Evolutionary conservation across 2,797 vertebrate species (phyloP).

Genomic region (Hydrophis major): DNA sequence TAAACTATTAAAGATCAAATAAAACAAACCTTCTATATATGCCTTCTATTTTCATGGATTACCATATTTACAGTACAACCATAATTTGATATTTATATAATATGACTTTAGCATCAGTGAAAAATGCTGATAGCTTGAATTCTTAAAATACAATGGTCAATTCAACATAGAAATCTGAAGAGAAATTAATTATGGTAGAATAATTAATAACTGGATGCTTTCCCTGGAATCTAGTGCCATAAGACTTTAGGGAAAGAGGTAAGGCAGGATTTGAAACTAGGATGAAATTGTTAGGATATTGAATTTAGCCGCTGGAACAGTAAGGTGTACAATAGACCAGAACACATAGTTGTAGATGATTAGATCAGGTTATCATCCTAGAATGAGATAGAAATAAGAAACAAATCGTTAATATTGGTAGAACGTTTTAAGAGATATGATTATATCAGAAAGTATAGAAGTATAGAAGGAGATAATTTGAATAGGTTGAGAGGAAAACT

Average conservation of each 20-base stretch:
- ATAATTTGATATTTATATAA: background rate
- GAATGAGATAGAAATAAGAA: background rate
- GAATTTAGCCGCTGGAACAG: background rate
- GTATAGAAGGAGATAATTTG: background rate
- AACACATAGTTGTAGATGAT: background rate
- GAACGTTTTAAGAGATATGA: background rate
- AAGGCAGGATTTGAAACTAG: background rate
- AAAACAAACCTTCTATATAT: background rate
- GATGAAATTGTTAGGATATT: background rate
- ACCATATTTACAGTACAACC: background rate
- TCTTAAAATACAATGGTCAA: background rate
- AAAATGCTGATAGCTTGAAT: background rate
- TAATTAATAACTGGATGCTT: background rate
- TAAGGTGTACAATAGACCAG: background rate
- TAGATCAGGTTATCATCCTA: background rate
- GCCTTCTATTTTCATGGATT: background rate
- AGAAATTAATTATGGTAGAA: background rate
- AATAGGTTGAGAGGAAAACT: background rate
- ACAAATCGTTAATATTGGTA: background rate
- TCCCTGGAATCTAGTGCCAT: background rate
- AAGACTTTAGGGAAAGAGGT: background rate
- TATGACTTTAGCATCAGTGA: background rate
- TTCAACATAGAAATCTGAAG: background rate
- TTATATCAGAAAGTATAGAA: background rate
- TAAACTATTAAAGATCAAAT: background rate